These are phyloP conservation scores for Nothocercus nigrocapillus DNA, from an alignment of 2,113 vertebrate species.

Conservation along the genomic window DNA sequence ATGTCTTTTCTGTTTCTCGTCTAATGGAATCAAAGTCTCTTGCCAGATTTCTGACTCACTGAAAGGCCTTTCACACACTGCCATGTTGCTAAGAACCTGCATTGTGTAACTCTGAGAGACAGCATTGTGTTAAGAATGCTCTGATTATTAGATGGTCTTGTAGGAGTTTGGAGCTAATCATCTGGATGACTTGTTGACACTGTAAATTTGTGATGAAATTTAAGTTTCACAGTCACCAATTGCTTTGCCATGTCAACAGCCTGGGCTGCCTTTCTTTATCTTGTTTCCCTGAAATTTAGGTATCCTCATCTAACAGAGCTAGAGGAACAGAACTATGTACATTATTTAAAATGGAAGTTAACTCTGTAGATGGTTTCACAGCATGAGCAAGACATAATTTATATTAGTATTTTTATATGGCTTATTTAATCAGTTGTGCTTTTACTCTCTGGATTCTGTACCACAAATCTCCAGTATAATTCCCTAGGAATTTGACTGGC, in stretches of 20 bases:
- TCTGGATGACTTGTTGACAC: conserved; percentile 54
- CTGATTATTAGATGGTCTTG: conserved; percentile 32
- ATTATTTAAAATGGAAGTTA: background rate
- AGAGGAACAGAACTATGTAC: background rate
- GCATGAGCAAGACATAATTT: background rate
- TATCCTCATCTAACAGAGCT: background rate
- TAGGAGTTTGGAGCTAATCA: conserved; percentile 38
- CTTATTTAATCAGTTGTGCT: background rate
- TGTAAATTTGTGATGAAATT: conserved; percentile 40
- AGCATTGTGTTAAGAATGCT: conserved; percentile 32
- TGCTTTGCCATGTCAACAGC: conserved; percentile 34
- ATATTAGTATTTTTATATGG: conserved; percentile 17
- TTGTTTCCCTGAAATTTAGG: background rate
- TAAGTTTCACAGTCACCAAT: background rate
- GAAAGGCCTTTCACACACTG: conserved; percentile 47
- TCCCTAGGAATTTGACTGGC: background rate
- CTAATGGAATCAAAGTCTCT: conserved; percentile 2
- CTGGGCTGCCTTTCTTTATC: background rate
- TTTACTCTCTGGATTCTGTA: background rate
- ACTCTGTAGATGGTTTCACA: background rate
- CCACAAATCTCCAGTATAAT: conserved; percentile 1
- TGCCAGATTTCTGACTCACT: conserved; percentile 62
- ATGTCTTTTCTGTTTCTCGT: conserved; percentile 25
- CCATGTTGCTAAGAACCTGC: conserved; percentile 40
- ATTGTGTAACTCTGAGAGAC: conserved; percentile 48